phyloP scores from a whole-genome alignment of 2,888 invertebrate species.

The Tricholauxania praeusta region DNA sequence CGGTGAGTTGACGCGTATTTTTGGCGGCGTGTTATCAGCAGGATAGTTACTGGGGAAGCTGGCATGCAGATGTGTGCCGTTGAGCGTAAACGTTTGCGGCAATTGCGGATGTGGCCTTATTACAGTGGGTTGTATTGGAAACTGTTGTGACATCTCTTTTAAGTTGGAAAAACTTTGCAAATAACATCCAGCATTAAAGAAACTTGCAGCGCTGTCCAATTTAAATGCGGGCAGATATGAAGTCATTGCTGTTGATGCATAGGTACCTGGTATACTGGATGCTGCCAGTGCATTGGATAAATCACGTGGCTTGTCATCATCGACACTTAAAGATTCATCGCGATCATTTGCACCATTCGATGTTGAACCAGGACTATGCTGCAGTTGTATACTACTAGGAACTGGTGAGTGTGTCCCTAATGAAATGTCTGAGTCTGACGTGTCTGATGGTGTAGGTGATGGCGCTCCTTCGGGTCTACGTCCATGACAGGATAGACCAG shows the following conservation, averaged over 20 bases:
- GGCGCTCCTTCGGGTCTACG: constrained; percentile 63
- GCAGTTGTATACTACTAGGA: constrained; percentile 66
- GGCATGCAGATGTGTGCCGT: constrained; percentile 59
- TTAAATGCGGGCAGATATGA: constrained; percentile 63
- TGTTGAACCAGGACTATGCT: constrained; percentile 68
- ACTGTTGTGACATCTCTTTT: constrained; percentile 67
- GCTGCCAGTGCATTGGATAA: constrained; percentile 60
- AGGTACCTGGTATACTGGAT: constrained; percentile 43
- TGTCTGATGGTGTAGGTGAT: constrained; percentile 67
- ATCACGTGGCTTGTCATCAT: constrained; percentile 66
- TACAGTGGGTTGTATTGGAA: constrained; percentile 67
- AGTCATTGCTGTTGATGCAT: constrained; percentile 45
- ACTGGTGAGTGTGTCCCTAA: constrained; percentile 68
- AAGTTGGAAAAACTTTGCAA: constrained; percentile 67
- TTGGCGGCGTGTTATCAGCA: constrained; percentile 58
- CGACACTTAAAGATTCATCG: constrained; percentile 66
- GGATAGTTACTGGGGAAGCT: constrained; percentile 45
- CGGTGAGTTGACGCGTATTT: constrained; percentile 67
- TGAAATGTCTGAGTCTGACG: constrained; percentile 68
- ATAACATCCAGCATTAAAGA: constrained; percentile 67
- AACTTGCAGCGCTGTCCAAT: constrained; percentile 62
- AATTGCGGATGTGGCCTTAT: constrained; percentile 67
- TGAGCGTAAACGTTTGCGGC: constrained; percentile 61
- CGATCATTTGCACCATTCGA: constrained; percentile 67
- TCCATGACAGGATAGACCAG: constrained; percentile 61